Conservation (phyloP, 2,113 vertebrate genomes). For the Caretta caretta region DNA sequence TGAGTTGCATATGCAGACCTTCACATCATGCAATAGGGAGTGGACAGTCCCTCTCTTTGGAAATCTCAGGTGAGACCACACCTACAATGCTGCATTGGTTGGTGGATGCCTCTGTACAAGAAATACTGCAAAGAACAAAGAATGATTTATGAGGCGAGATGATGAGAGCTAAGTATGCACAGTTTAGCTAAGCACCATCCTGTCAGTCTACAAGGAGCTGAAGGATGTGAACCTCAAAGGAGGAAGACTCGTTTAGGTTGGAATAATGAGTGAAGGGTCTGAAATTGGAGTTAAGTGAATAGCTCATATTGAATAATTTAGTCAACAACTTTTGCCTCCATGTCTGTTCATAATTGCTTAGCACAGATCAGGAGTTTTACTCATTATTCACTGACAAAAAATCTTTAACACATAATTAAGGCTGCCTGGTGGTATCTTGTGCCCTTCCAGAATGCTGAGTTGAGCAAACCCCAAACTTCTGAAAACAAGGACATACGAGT, state of each 20-base stretch:
- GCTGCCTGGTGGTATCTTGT: no score
- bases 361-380: not conserved
- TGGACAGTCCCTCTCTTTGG: not conserved
- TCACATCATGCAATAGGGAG: no score
- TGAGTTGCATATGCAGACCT: not conserved
- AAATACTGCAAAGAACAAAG: not conserved
- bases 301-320: not conserved
- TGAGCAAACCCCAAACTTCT: no score
- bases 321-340: not conserved
- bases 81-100: not conserved
- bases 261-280: not conserved
- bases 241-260: not conserved
- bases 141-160: not conserved
- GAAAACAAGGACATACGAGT: no score
- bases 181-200: not conserved
- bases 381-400: no score
- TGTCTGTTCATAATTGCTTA: not conserved
- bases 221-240: not conserved
- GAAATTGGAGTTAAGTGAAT: not conserved
- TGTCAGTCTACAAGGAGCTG: not conserved
- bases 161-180: not conserved
- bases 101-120: not conserved
- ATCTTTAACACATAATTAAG: no score
- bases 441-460: no score
- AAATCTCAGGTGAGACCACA: not conserved